Percentiles rank a stretch among this genome's conserved stretches.
Conservation (phyloP, 2,888 invertebrate species). For the Galerucella nymphaeae region DNA sequence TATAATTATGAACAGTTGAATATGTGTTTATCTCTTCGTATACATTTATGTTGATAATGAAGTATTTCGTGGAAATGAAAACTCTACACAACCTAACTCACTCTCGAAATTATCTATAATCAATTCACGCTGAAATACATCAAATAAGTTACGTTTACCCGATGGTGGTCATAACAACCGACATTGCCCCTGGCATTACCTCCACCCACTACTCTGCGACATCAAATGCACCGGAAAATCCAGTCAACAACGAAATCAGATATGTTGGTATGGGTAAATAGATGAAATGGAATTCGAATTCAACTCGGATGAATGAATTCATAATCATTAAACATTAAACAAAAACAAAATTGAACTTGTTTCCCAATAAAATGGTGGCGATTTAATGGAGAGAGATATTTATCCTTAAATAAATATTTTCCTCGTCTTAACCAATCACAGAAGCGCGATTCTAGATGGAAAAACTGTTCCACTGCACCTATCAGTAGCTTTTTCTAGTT, state of each 20-base stretch:
- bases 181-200: not conserved
- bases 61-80: not conserved
- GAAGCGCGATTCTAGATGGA: too few species aligned
- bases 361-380: too few species aligned
- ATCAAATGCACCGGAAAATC: not conserved
- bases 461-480: too few species aligned
- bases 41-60: not conserved
- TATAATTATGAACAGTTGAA: not conserved
- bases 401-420: too few species aligned
- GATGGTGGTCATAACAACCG: slow-evolving; percentile 3
- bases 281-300: not conserved
- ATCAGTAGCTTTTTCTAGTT: too few species aligned
- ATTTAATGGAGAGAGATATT: too few species aligned
- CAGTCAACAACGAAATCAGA: slow-evolving; percentile 3
- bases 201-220: not conserved
- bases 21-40: not conserved
- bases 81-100: not conserved
- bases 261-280: not conserved
- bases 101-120: not conserved
- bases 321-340: not conserved
- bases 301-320: not conserved
- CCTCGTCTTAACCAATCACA: too few species aligned
- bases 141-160: slow-evolving; percentile 4
- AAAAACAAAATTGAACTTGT: not conserved
- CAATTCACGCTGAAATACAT: not conserved